A percentile compares a stretch with the other conserved stretches of the same genome.
phyloP scores from a whole-genome alignment of 1,140 invertebrate genomes.

The Popillia japonica region DNA sequence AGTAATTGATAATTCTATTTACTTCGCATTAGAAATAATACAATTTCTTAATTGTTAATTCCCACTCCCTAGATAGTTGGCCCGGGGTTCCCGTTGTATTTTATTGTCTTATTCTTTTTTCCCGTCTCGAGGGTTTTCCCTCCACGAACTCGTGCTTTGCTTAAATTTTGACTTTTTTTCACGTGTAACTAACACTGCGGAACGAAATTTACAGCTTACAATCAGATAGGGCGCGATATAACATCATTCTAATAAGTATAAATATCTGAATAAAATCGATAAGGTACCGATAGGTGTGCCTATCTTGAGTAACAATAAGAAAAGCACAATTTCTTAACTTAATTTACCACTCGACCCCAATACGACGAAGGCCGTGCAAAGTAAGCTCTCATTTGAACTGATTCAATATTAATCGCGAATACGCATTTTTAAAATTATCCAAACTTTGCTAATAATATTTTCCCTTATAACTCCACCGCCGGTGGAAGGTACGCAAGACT shows the following conservation, averaged over 20 bases:
- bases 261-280: no score
- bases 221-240: no score
- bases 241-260: no score
- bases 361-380: no score
- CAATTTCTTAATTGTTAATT: conserved; percentile 54
- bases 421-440: conserved; percentile 1
- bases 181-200: not conserved
- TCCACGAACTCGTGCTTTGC: not conserved
- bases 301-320: no score
- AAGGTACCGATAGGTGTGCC: no score
- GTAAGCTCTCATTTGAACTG: not conserved
- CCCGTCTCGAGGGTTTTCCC: conserved; percentile 12
- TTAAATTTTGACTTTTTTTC: conserved; percentile 16
- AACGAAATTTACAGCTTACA: no score
- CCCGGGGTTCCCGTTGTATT: not conserved
- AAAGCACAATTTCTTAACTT: no score
- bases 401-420: not conserved
- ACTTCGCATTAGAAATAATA: conserved; percentile 51
- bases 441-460: not conserved
- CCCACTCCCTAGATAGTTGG: conserved; percentile 44
- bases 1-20: conserved; percentile 53
- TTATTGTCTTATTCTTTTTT: conserved; percentile 13
- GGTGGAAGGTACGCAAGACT: not conserved
- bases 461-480: not conserved
- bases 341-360: not conserved